phyloP scores from a whole-genome alignment of 2,888 invertebrate species.

The Gastrophysa polygoni region DNA sequence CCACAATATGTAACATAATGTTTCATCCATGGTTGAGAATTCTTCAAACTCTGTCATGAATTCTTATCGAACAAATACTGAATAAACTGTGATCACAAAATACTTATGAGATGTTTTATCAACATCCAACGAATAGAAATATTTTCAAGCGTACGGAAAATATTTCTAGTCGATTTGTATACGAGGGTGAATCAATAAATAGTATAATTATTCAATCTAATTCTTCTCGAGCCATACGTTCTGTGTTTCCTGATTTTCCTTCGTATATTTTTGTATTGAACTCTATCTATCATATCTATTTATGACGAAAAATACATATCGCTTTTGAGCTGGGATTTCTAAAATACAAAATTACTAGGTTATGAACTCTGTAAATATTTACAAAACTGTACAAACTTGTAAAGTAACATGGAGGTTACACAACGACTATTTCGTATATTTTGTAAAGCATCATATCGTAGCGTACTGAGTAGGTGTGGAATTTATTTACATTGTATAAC shows the following conservation, averaged over 20 bases:
- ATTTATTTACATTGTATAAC: slow-evolving; percentile 31
- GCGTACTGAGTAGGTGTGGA: slow-evolving; percentile 32
- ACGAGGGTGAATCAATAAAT: slow-evolving; percentile 18
- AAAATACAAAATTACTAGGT: slow-evolving; percentile 35
- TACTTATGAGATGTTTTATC: slow-evolving; percentile 41
- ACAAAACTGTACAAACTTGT: slow-evolving; percentile 51
- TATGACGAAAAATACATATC: slow-evolving; percentile 54
- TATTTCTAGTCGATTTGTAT: slow-evolving; percentile 2
- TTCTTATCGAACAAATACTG: slow-evolving; percentile 43
- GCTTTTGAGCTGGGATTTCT: slow-evolving; percentile 58
- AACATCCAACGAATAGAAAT: not conserved
- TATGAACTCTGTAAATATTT: slow-evolving; percentile 27
- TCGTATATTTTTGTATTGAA: slow-evolving; percentile 16
- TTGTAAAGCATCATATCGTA: slow-evolving; percentile 55
- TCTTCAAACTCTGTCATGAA: not conserved
- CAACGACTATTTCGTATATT: slow-evolving; percentile 52
- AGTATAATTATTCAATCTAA: not conserved
- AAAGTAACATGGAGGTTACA: slow-evolving; percentile 49
- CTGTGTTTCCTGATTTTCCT: slow-evolving; percentile 16
- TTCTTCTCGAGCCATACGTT: not conserved
- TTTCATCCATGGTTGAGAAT: not conserved
- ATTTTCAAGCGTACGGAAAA: not conserved
- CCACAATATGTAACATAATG: not conserved
- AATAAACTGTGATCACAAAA: slow-evolving; percentile 55
- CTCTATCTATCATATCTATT: slow-evolving; percentile 31